Evolutionary conservation across 1,140 invertebrate species (phyloP), one percentile per base, ranked within the genome.

Genomic region (Mercenaria mercenaria): DNA sequence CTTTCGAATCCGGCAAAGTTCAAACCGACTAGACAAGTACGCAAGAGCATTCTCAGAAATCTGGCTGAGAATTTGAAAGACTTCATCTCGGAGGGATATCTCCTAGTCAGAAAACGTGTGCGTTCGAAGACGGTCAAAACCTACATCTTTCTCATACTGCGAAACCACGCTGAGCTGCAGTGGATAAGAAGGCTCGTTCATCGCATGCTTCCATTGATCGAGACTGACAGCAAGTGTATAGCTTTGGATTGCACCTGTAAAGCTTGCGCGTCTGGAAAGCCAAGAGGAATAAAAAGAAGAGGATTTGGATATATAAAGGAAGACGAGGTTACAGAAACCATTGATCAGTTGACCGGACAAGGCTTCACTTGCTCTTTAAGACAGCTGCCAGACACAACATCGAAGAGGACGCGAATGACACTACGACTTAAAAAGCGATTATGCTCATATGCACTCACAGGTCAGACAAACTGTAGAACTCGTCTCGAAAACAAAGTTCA

Each of bases 251-350:
- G 67, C 26, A 69, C 67, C 11, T 69, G 67, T 32, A 69, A 69
- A n/a, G 67, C 67, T 37, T 37, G 29, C 26, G 67, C 8, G 3
- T 10, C 1, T 15, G 32, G 37, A 20, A 3, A 29, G 20, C 2
- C 3, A 4, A 69, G 67, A 69, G 37, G 29, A 37, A 69, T 11
- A 32, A 69, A 32, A 69, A 13, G 67, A 4, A 4, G 26, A 39
- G 67, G 67, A 20, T 69, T 69, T n/a, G 67, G 67, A 8, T 69
- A 69, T 69, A 69, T 69, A 11, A 69, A 11, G 18, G 67, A 69
- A 23, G 32, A 8, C 15, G 67, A 69, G 10, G 11, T 69, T 11
- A 13, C 8, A 23, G 29, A 69, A 32, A 37, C 32, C 10, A 23
- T 69, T 23, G 37, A 39, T 4, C 29, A 32, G 11, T 69, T 69